Evolutionary conservation across 2,113 vertebrate species (phyloP), one percentile per base, ranked within the genome.

Genomic region (Coryphaenoides rupestris): DNA sequence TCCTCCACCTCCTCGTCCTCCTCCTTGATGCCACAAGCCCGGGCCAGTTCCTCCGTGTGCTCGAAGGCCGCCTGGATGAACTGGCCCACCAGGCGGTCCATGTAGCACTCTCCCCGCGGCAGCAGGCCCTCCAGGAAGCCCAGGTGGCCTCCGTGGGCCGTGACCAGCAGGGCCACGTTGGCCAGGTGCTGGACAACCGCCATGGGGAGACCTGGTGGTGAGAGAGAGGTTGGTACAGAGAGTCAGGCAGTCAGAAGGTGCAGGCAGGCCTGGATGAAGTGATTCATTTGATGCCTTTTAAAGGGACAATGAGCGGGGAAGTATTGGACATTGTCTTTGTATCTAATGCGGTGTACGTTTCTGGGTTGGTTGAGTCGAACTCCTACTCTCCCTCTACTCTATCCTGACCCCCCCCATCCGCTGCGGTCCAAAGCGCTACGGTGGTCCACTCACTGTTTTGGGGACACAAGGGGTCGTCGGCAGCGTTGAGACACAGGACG

Each of bases 401-500:
- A 5, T 10, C 24, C 28, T 4, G 21, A 23, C 19, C 22, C 21
- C 15, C 46, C 4, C 21, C 24, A 21, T 49, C 21, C 2, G 12
- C 19, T 13, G 21, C 2, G n/a, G 9, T 12, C 17, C 16, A 52
- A 7, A 19, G 3, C 12, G 15, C 19, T 6, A 6, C 13, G 33
- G 6, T 16, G 33, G 6, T 16, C 50, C 10, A 3, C 87, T 89
- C 70, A 94, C 93, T 84, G 0, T 77, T 19, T 0, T 76, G 59
- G 0, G 92, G 93, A 26, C 91, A 95, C 73, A 95, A 93, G 49
- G 93, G 94, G 68, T 95, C 92, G 0, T 95, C 93, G 0, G 90
- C 88, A 0, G 92, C 93, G 5, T 92, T 94, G 66, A 95, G 91
- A 79, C 92, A 94, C 68, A 94, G 62, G 46, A 93, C 85, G 1